Evolutionary conservation across 2,113 vertebrate species (phyloP), one percentile per base, ranked within the genome.

Genomic region (Carettochelys insculpta): DNA sequence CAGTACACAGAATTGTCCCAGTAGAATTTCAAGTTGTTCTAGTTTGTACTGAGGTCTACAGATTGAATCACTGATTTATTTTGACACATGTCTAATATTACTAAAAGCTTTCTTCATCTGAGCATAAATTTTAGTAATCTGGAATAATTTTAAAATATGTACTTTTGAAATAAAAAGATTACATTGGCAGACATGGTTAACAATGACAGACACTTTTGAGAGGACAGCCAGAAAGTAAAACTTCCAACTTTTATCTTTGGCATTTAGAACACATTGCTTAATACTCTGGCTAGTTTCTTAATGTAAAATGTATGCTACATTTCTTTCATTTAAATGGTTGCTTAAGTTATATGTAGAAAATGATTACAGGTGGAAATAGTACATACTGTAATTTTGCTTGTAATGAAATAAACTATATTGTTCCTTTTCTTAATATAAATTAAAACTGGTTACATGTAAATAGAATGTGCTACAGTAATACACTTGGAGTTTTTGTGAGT

Each of bases 331-430:
- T 86, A 77, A 94, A 31, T 5, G 58, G 43, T 38, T 93, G 12
- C 82, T 75, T 78, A 87, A 0, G 45, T 80, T 89, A 79, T 1
- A 75, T 80, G 80, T 68, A 87, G 79, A 65, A 43, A 13, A 3
- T 65, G 83, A 79, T 65, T 47, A 77, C 4, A 22, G 17, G 47
- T 25, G 31, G 78, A 77, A 47, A 92, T 92, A 84, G 27, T 87
- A 19, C 45, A 45, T 89, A 90, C 87, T 90, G 85, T 92, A 45
- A 51, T 86, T 94, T 85, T 90, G 61, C 84, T 56, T 96, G 56
- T 79, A 94, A 90, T 1, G 7, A 88, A 79, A 79, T 89, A 90
- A 29, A n/a, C n/a, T n/a, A 34, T 19, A 34, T 4, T 8, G 34
- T 65, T 34, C 58, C 25, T 54, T 54, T n/a, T 17, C 31, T 65